Conservation (phyloP, 2,113 vertebrate species). For the Australoheros scitulus region DNA sequence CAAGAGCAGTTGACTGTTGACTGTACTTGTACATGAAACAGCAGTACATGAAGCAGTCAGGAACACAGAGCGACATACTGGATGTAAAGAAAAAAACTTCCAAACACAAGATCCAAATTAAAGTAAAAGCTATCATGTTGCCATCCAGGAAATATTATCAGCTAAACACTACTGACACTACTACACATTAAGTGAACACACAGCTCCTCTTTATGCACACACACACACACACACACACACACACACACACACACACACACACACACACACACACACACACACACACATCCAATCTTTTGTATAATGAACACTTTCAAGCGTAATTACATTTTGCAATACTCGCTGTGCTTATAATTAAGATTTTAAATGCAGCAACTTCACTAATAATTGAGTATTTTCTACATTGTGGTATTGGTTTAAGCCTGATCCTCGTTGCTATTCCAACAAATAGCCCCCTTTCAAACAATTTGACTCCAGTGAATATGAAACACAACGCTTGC, state of each 20-base stretch:
- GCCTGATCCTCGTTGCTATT: background rate
- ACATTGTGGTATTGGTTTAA: background rate
- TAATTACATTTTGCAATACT: background rate
- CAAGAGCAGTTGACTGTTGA: background rate
- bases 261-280: background rate
- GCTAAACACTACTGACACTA: background rate
- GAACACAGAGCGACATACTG: background rate
- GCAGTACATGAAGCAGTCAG: no score
- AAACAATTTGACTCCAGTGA: background rate
- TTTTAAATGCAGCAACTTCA: background rate
- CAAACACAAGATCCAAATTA: background rate
- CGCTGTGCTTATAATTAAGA: background rate
- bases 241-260: background rate
- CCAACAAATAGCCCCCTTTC: background rate
- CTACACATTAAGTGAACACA: background rate
- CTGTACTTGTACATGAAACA: background rate
- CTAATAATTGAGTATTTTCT: background rate
- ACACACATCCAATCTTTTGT: background rate
- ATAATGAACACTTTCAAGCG: background rate
- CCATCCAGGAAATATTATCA: no score
- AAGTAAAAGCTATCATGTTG: background rate
- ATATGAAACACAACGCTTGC: background rate
- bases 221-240: background rate
- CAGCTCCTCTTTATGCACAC: background rate
- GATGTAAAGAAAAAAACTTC: no score